Percentiles rank a stretch among this genome's conserved stretches.
Conservation (phyloP, 2,888 invertebrate genomes). For the Sarcophaga rosellei region DNA sequence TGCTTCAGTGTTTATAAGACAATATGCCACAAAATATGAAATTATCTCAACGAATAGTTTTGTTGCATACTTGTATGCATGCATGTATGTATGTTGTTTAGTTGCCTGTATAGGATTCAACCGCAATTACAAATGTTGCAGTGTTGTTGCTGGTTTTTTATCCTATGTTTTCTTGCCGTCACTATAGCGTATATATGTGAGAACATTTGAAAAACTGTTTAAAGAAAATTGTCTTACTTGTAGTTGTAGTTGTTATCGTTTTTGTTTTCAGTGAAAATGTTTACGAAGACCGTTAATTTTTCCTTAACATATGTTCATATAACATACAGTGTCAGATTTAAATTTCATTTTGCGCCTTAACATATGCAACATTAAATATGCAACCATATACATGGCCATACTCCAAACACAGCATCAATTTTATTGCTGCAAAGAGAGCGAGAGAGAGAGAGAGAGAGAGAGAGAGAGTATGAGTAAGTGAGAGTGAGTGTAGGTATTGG, state of each 20-base stretch:
- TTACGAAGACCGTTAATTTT: conserved; percentile 62
- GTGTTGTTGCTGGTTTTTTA: background rate
- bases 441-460: no score
- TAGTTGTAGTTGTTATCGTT: conserved; percentile 26
- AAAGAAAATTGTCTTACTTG: conserved; percentile 44
- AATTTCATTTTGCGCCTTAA: conserved; percentile 68
- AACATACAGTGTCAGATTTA: conserved; percentile 68
- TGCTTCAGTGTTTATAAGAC: background rate
- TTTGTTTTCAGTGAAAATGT: conserved; percentile 17
- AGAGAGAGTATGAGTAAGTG: no score
- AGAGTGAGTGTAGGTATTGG: background rate
- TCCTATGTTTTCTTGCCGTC: background rate
- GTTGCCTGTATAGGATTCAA: conserved; percentile 59
- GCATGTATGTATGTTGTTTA: conserved; percentile 20
- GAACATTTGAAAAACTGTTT: conserved; percentile 62
- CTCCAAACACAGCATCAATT: background rate
- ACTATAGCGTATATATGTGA: conserved; percentile 30
- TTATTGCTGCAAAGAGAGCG: background rate
- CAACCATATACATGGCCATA: conserved; percentile 35
- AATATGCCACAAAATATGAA: conserved; percentile 40
- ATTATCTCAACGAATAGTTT: conserved; percentile 55
- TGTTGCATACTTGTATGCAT: background rate
- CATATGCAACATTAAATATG: conserved; percentile 68
- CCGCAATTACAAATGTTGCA: conserved; percentile 66
- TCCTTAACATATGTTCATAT: conserved; percentile 56